Base-by-base conservation (phyloP, 2,888 invertebrate genomes). In the Apeira syringaria region DNA sequence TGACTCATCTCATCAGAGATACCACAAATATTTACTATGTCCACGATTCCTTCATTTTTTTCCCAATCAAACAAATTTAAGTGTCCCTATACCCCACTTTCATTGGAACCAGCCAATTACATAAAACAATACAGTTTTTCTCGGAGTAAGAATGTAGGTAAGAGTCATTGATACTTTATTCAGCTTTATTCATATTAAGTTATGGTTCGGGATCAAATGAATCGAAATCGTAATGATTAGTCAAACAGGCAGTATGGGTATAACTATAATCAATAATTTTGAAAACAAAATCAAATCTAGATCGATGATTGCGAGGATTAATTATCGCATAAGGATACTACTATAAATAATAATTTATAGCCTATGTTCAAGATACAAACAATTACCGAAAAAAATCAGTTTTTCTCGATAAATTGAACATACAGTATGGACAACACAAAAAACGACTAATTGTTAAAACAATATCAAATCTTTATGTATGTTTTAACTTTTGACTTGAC, bases 71-170 rank as follows among this genome's bases (percentile, higher is more conserved):
- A 59, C 34, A 42, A 61, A 61, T 53, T 60, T 15, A 56, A 11
- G 3, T 67, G 74, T 74, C 76, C 80, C 72, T 72, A 63, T 75
- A 64, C 49, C 68, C 74, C 56, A 78, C 69, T 76, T 80, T 77
- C 64, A 58, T 59, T 59, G 50, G 53, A 55, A 55, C 66, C 41
- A 34, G 28, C 43, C 53, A 59, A 64, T 70, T 72, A 71, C 64
- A 47, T 67, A 53, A 70, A 68, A 74, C 68, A 73, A 70, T 66
- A 56, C 41, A 43, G 44, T 59, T 51, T 57, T 53, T 61, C 46
- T 25, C 47, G 48, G 40, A 49, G 42, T 27, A 10, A 7, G 33
- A 42, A 35, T 18, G 17, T 30, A 25, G 36, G 28, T 9, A 12
- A 3, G n/a, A 32, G 45, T 48, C 59, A 57, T 48, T 49, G 40